phyloP scores from a whole-genome alignment of 2,888 invertebrate species.

The Escarpia spicata region DNA sequence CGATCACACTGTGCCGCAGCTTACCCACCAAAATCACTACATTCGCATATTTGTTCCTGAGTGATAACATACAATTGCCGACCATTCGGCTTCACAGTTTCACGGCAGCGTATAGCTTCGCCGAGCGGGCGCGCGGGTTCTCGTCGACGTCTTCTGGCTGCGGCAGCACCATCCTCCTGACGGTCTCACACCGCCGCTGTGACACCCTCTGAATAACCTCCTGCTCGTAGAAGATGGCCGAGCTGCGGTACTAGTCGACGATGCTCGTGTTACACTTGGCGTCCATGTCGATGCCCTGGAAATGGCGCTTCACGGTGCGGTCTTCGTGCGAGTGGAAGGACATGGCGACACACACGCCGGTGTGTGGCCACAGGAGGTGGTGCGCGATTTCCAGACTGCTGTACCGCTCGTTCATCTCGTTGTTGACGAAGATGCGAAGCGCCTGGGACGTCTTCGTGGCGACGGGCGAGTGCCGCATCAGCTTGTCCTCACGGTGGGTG shows the following conservation, averaged over 20 bases:
- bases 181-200: slow-evolving; percentile 78
- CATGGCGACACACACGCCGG: slow-evolving; percentile 81
- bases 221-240: slow-evolving; percentile 71
- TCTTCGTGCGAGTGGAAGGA: slow-evolving; percentile 95
- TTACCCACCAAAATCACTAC: neutral
- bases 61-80: neutral
- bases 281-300: slow-evolving; percentile 67
- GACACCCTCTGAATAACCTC: slow-evolving; percentile 73
- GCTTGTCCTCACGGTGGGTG: slow-evolving; percentile 74
- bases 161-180: slow-evolving; percentile 83
- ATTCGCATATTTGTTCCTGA: neutral
- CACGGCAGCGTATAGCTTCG: slow-evolving; percentile 84
- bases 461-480: slow-evolving; percentile 79
- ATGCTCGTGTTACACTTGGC: slow-evolving; percentile 44
- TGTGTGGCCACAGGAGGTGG: slow-evolving; percentile 74
- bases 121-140: slow-evolving; percentile 89
- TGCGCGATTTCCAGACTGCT: slow-evolving; percentile 84
- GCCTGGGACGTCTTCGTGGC: slow-evolving; percentile 96
- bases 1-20: too few species aligned
- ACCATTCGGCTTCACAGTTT: slow-evolving; percentile 67
- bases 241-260: slow-evolving; percentile 67
- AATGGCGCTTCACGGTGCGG: slow-evolving; percentile 88
- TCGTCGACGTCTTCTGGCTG: slow-evolving; percentile 76
- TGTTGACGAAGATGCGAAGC: slow-evolving; percentile 92
- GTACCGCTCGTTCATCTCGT: slow-evolving; percentile 94